Percentiles rank a stretch among this genome's conserved stretches.
Conservation (phyloP, 2,113 vertebrate species). For the Corythornis madagascariensis region DNA sequence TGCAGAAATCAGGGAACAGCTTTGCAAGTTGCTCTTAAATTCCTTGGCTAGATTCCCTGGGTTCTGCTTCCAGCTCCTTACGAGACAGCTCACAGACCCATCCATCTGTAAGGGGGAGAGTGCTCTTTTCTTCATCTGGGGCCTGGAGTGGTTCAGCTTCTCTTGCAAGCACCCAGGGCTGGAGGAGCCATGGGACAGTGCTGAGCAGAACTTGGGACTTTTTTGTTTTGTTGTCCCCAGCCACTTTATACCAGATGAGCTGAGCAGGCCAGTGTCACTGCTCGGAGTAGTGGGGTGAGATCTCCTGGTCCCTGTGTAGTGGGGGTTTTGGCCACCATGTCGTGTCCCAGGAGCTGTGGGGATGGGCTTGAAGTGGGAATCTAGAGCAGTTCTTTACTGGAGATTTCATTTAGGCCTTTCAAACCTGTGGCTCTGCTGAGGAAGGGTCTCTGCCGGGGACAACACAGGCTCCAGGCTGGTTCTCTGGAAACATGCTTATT, state of each 20-base stretch:
- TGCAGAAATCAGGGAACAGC: constrained; percentile 40
- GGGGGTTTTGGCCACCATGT: background rate
- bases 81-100: constrained; percentile 33
- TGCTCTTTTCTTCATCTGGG: constrained; percentile 44
- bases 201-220: background rate
- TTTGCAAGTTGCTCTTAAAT: constrained; percentile 61
- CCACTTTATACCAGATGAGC: background rate
- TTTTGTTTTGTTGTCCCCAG: background rate
- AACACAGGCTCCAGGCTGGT: background rate
- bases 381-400: background rate
- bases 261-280: background rate
- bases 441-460: background rate
- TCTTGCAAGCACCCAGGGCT: background rate
- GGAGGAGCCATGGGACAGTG: background rate
- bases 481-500: background rate
- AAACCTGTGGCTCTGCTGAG: background rate
- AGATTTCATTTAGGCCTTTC: background rate
- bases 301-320: fast-evolving
- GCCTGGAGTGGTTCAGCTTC: background rate
- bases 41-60: constrained; percentile 35
- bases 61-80: constrained; percentile 58
- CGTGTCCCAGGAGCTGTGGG: background rate
- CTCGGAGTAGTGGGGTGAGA: fast-evolving
- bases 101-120: constrained; percentile 43
- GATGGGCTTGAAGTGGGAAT: background rate